Conservation (phyloP, 2,797 vertebrate genomes). For the Poecilia gillii region DNA sequence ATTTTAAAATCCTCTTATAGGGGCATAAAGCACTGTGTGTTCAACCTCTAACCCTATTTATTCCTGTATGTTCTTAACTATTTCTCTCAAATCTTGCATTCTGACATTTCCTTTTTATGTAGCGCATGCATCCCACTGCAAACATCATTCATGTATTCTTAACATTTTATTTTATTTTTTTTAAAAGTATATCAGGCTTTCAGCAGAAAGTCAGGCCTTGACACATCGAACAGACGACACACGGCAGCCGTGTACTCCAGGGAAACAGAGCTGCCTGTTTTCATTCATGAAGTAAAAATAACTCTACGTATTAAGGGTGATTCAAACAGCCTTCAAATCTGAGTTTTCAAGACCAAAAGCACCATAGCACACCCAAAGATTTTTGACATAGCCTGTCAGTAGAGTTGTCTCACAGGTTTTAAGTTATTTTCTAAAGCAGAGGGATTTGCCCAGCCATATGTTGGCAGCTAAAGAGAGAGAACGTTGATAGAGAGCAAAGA, state of each 20-base stretch:
- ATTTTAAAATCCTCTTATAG: background rate
- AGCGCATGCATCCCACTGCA: background rate
- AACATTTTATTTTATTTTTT: background rate
- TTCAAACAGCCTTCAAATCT: background rate
- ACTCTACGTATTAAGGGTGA: background rate
- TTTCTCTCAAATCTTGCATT: background rate
- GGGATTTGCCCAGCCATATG: background rate
- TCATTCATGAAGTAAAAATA: background rate
- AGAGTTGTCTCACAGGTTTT: background rate
- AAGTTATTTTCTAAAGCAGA: background rate
- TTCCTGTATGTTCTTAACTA: background rate
- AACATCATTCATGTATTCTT: background rate
- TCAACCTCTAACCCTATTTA: background rate
- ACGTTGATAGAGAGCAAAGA: background rate
- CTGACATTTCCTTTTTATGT: background rate
- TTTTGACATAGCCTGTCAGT: background rate
- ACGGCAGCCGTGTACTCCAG: background rate
- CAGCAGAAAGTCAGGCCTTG: background rate
- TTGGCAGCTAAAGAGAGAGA: background rate
- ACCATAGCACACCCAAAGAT: background rate
- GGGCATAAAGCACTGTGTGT: background rate
- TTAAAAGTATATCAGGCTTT: background rate
- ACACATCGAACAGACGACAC: background rate
- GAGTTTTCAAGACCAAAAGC: background rate
- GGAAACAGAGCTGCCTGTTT: background rate